phyloP scores from a whole-genome alignment of 2,888 invertebrate genomes.

The Ichneumon xanthorius region DNA sequence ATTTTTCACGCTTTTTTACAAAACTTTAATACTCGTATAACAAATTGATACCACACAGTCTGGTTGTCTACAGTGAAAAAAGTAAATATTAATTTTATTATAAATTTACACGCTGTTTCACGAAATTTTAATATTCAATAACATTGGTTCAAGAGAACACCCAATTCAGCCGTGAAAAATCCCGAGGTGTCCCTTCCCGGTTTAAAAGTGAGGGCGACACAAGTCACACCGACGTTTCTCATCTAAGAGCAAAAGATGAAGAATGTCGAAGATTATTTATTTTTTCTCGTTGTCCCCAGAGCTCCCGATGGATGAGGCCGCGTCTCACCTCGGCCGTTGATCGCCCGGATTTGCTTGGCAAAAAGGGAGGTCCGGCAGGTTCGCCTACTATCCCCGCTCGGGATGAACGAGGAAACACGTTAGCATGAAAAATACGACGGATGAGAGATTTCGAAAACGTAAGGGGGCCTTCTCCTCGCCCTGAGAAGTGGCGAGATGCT shows the following conservation, averaged over 20 bases:
- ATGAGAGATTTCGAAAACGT: conserved; percentile 56
- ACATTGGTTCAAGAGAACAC: background rate
- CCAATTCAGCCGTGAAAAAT: background rate
- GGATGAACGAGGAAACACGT: conserved; percentile 11
- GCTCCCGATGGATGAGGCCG: conserved; percentile 26
- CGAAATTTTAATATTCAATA: background rate
- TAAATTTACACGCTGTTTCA: background rate
- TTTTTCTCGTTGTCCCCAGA: conserved; percentile 7
- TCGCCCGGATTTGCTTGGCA: conserved; percentile 39
- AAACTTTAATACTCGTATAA: background rate
- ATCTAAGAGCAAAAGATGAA: background rate
- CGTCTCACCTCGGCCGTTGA: conserved; percentile 26
- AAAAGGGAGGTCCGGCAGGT: background rate
- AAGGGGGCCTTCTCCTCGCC: conserved; percentile 23
- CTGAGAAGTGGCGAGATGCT: background rate
- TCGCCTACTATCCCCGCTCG: background rate
- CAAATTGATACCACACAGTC: background rate
- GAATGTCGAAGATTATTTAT: conserved; percentile 4
- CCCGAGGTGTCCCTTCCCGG: background rate
- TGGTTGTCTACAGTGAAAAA: background rate
- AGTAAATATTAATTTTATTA: background rate
- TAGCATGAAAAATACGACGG: conserved; percentile 56
- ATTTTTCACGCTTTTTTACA: too few species aligned
- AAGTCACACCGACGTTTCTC: conserved; percentile 14
- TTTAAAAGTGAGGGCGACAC: background rate